These are phyloP conservation scores for Acrobasis consociella DNA, from an alignment of 2,888 invertebrate species.

Conservation along the genomic window DNA sequence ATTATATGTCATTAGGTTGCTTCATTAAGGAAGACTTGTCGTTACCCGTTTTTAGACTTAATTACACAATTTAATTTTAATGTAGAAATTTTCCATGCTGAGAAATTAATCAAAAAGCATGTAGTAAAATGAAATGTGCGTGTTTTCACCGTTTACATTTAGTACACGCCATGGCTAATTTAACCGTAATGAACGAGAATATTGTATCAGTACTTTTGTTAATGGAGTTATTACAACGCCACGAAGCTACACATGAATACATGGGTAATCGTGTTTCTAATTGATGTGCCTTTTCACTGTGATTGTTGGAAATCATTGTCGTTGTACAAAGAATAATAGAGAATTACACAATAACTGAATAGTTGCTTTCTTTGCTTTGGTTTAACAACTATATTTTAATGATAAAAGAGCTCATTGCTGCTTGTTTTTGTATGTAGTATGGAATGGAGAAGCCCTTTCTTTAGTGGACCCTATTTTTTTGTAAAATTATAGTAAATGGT, in stretches of 20 bases:
- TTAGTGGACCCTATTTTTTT: no score
- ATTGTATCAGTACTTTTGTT: slow-evolving; percentile 14
- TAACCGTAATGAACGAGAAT: slow-evolving; percentile 8
- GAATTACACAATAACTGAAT: neutral
- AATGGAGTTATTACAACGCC: slow-evolving; percentile 10
- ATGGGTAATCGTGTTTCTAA: neutral
- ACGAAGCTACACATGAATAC: neutral
- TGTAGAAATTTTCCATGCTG: neutral
- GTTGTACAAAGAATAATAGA: neutral
- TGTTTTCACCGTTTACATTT: slow-evolving; percentile 14
- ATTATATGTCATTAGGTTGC: no score
- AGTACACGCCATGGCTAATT: slow-evolving; percentile 13
- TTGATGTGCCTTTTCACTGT: neutral
- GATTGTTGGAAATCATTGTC: neutral
- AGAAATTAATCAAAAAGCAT: slow-evolving; percentile 11
- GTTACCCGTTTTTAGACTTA: neutral
- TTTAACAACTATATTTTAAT: no score
- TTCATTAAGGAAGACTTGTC: neutral
- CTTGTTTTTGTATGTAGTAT: no score
- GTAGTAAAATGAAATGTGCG: slow-evolving; percentile 11
- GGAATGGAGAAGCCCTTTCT: no score
- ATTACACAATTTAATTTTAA: neutral
- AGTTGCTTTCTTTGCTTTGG: no score
- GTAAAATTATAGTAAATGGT: no score
- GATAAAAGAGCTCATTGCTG: no score